Base-by-base conservation (phyloP, 1,140 invertebrate species). In the Drosophila ananassae region DNA sequence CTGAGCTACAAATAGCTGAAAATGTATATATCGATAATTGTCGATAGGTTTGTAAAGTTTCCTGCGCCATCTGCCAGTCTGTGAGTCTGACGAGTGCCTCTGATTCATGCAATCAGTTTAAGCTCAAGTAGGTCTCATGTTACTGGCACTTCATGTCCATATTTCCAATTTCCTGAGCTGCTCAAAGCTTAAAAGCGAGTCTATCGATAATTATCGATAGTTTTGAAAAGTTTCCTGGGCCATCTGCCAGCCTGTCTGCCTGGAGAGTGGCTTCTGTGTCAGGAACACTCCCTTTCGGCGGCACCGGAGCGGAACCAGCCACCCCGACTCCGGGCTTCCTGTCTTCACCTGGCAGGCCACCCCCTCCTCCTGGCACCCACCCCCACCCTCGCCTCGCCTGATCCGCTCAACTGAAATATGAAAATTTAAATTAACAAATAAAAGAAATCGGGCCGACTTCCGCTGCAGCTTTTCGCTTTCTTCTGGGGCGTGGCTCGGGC, bases 401-500 rank as follows among this genome's bases (percentile, higher is more conserved):
- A 37, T 46, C 44, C 57, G 34, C 37, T 48, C 34, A 47, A 71
- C 52, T 52, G 54, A 67, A 67, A 59, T 76, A 76, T 76, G 62
- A 67, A 76, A 76, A 76, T 67, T 75, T 66, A 76, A 76, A 76
- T 76, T 76, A 76, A 76, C 61, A 76, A 76, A 76, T 69, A 69
- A 77, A 55, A 53, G 57, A 61, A 77, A 71, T 71, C 64, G 60
- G 64, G 60, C 74, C 74, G 56, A 55, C 72, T 75, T 75, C 72
- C 72, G 72, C 48, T 75, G 72, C 72, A 64, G 67, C 53, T 69
- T 69, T 69, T 71, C 64, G 64, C 67, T 69, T 69, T 69, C 67
- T 69, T 53, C 57, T 39, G 4, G 51, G 50, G 44, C 22, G 64
- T 22, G 52, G 32, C 34, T 47, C 5, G 9, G 34, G 34, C 34